Conservation (phyloP, 92 coral and sea anemone species). For the Heliopora coerulea region DNA sequence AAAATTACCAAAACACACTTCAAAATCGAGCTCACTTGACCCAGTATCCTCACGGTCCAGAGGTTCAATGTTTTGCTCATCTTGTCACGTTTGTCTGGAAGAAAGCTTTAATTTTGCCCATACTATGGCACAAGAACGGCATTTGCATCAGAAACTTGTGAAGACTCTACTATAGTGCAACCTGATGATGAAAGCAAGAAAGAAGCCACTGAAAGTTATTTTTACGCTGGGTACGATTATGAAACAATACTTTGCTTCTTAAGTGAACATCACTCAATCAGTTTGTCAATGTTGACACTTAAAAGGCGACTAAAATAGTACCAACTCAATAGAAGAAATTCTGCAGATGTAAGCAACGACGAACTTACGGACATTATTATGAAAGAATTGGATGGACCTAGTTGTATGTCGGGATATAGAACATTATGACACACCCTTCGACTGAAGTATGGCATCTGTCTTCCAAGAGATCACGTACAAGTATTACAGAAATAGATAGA, state of each 20-base stretch:
- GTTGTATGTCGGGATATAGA: conserved; percentile 44
- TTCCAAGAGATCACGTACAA: conserved; percentile 31
- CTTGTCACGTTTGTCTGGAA: conserved; percentile 12
- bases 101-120: conserved; percentile 34
- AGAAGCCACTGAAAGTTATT: conserved; percentile 31
- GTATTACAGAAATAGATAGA: conserved; percentile 31
- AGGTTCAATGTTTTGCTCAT: conserved; percentile 20
- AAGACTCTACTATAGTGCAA: not conserved
- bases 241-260: conserved; percentile 38
- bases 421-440: conserved; percentile 45
- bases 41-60: conserved; percentile 20
- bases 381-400: conserved; percentile 40
- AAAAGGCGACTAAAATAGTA: conserved; percentile 40
- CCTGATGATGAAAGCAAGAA: conserved; percentile 8
- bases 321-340: conserved; percentile 29
- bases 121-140: conserved; percentile 25
- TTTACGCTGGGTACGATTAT: conserved; percentile 35
- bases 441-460: conserved; percentile 39
- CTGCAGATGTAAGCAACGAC: conserved; percentile 25
- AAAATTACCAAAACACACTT: not conserved
- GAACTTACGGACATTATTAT: conserved; percentile 23
- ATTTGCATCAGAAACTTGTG: not conserved
- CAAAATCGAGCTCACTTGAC: not conserved
- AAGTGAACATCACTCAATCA: conserved; percentile 33
- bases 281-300: conserved; percentile 43